Evolutionary conservation across 2,113 vertebrate species (phyloP).

Genomic region (Coreoperca whiteheadi): DNA sequence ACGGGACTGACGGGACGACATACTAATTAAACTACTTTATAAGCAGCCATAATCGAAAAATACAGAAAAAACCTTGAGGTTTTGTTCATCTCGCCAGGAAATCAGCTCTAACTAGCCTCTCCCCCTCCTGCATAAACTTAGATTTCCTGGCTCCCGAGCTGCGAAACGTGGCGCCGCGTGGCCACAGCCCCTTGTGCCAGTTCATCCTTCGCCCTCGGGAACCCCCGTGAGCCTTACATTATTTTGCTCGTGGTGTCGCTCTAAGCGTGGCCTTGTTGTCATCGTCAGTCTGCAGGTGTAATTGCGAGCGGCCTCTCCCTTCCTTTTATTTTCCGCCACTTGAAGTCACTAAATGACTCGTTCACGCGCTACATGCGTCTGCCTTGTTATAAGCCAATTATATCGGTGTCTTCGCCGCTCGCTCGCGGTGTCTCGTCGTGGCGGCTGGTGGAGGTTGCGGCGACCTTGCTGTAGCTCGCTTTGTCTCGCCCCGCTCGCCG

Average conservation of each 20-base stretch:
- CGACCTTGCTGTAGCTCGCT: slow-evolving; percentile 62
- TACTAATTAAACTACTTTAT: too few species aligned
- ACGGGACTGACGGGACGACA: background rate
- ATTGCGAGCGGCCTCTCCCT: background rate
- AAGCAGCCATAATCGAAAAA: too few species aligned
- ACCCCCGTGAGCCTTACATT: too few species aligned
- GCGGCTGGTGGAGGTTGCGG: slow-evolving; percentile 38
- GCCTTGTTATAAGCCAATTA: slow-evolving; percentile 40
- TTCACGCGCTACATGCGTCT: slow-evolving; percentile 36
- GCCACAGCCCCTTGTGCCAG: too few species aligned
- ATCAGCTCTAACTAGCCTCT: too few species aligned
- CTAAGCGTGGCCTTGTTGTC: background rate
- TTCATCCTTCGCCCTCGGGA: too few species aligned
- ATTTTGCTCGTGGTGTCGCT: background rate
- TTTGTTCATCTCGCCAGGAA: too few species aligned
- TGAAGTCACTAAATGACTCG: slow-evolving; percentile 32
- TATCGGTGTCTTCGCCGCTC: slow-evolving; percentile 2
- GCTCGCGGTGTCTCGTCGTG: background rate
- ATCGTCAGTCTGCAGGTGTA: background rate
- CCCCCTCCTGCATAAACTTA: too few species aligned
- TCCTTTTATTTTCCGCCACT: background rate
- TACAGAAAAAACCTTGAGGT: too few species aligned
- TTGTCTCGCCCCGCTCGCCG: slow-evolving; percentile 32
- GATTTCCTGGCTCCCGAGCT: background rate
- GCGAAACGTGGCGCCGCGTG: background rate